Evolutionary conservation across 2,888 invertebrate species (phyloP).

Genomic region (Folsomia candida): DNA sequence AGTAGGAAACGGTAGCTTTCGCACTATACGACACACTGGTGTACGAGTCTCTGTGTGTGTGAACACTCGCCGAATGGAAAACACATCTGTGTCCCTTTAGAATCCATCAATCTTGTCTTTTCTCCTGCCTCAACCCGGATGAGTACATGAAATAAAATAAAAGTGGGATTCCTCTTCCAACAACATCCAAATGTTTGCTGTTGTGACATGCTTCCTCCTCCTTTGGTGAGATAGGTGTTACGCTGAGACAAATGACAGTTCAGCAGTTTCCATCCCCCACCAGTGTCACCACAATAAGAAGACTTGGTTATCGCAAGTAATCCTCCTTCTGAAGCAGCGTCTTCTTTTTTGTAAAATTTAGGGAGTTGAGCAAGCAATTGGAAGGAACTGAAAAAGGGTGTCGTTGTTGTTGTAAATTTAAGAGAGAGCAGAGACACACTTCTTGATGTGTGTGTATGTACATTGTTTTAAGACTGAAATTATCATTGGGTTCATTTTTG

Average conservation of each 20-base stretch:
- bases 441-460: no score
- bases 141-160: slow-evolving; percentile 1
- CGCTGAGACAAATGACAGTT: no score
- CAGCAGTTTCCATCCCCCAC: no score
- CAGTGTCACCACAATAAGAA: no score
- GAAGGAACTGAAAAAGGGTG: neutral
- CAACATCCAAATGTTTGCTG: slow-evolving; percentile 3
- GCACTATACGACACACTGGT: no score
- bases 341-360: no score
- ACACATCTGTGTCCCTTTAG: slow-evolving; percentile 36
- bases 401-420: neutral
- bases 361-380: no score
- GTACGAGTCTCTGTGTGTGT: neutral
- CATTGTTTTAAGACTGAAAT: neutral
- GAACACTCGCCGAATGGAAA: slow-evolving; percentile 17
- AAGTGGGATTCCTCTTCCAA: neutral
- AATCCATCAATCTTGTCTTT: slow-evolving; percentile 20
- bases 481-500: slow-evolving; percentile 50
- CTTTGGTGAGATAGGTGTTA: no score
- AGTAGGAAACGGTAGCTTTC: no score
- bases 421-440: neutral
- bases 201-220: no score
- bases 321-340: no score
- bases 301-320: no score
- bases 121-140: neutral